A percentile compares a stretch with the other conserved stretches of the same genome.
Conservation (phyloP, 2,113 vertebrate genomes). For the Phylloscopus trochiloides region DNA sequence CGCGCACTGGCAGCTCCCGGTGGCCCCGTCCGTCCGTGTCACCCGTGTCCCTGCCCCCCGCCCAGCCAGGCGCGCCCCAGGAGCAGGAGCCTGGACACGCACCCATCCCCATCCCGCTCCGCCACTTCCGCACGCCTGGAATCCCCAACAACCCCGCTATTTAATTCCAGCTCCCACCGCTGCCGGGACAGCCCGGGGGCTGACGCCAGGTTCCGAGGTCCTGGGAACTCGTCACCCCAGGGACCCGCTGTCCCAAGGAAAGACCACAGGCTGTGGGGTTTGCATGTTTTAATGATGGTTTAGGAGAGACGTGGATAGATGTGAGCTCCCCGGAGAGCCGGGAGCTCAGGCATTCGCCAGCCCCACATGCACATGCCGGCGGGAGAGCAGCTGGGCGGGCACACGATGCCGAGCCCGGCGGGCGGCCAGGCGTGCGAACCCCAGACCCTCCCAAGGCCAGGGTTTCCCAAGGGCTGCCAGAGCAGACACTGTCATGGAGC, state of each 20-base stretch:
- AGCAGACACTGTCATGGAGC: background rate
- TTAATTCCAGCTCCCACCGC: background rate
- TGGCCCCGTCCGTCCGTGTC: fast-evolving
- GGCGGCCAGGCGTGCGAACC: background rate
- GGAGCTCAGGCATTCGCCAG: background rate
- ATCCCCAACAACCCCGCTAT: fast-evolving
- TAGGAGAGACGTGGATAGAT: background rate
- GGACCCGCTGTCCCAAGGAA: background rate
- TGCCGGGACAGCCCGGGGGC: background rate
- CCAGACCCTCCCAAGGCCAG: background rate
- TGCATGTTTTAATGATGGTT: slow-evolving; percentile 44
- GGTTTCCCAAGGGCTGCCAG: background rate
- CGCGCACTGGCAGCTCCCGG: fast-evolving
- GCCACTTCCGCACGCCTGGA: background rate
- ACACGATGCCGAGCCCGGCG: fast-evolving
- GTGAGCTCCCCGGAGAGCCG: background rate
- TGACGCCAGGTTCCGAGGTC: background rate
- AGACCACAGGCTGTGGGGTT: background rate
- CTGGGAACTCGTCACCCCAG: fast-evolving
- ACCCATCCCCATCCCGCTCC: fast-evolving
- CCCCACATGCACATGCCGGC: background rate
- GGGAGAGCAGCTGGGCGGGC: background rate
- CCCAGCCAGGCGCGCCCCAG: background rate
- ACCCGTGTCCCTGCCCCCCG: fast-evolving
- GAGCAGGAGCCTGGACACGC: fast-evolving